phyloP scores from a whole-genome alignment of 2,888 invertebrate species.

The Myopa tessellatipennis region DNA sequence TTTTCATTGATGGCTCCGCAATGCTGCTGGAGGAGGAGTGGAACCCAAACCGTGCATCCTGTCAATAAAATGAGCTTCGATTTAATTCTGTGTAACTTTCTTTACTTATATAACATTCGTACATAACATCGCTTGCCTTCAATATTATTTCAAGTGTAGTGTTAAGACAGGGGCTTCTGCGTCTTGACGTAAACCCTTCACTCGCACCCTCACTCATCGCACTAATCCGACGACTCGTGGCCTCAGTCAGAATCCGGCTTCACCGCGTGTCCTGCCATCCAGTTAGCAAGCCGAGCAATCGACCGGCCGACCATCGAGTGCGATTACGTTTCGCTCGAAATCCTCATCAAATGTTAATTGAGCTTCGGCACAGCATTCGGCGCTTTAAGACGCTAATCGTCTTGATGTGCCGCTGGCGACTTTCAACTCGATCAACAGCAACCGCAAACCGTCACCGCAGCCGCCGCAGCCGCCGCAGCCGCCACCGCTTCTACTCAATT shows the following conservation, averaged over 20 bases:
- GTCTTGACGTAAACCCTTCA: no score
- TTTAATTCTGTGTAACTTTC: no score
- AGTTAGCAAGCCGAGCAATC: conserved; percentile 18
- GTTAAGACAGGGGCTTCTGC: no score
- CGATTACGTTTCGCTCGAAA: background rate
- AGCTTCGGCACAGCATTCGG: conserved; percentile 64
- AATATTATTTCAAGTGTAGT: no score
- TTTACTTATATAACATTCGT: no score
- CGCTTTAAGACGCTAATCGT: conserved; percentile 61
- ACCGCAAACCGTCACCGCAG: background rate
- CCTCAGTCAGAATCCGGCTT: conserved; percentile 30
- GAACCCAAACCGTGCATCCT: no score
- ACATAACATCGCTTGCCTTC: no score
- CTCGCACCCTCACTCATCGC: no score
- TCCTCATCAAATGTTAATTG: conserved; percentile 54
- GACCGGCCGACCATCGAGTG: background rate
- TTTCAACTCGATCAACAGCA: no score
- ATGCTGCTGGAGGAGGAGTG: no score
- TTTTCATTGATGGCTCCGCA: no score
- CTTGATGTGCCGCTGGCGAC: conserved; percentile 42
- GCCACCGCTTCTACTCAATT: background rate
- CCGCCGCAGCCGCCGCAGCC: conserved; percentile 11
- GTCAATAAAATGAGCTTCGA: no score
- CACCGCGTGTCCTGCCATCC: conserved; percentile 26
- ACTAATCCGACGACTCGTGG: conserved; percentile 28